Conservation (phyloP, 2,888 invertebrate species). For the Serrognathus titanus region DNA sequence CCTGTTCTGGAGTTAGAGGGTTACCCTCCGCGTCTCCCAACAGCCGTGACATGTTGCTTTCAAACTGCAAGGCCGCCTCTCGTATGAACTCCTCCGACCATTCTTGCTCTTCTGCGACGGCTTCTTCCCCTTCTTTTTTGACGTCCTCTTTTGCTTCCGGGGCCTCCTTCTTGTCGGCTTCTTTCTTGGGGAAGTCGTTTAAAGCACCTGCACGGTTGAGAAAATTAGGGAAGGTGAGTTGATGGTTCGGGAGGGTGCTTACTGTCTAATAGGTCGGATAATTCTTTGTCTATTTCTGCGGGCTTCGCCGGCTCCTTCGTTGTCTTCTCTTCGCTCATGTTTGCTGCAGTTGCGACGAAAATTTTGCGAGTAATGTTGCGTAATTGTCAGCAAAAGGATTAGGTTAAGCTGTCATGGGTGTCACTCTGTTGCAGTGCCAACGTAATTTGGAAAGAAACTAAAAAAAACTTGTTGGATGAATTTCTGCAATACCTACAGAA, state of each 20-base stretch:
- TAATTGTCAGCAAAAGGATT: background rate
- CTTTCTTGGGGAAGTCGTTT: constrained; percentile 55
- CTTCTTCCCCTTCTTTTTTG: constrained; percentile 28
- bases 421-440: background rate
- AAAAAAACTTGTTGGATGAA: too few species aligned
- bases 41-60: constrained; percentile 61
- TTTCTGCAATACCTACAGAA: too few species aligned
- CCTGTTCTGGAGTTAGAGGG: constrained; percentile 61
- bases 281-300: constrained; percentile 59
- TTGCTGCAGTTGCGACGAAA: background rate
- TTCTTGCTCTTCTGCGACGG: constrained; percentile 43
- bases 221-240: constrained; percentile 1
- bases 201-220: constrained; percentile 57
- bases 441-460: background rate
- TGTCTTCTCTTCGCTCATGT: constrained; percentile 15
- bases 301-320: constrained; percentile 18
- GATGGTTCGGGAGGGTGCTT: constrained; percentile 37
- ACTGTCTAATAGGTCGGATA: constrained; percentile 75
- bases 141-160: constrained; percentile 37
- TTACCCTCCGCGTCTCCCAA: constrained; percentile 47
- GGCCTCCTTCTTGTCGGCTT: constrained; percentile 36
- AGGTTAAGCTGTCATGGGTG: background rate
- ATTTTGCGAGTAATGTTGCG: background rate
- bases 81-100: constrained; percentile 74
- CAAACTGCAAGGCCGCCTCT: constrained; percentile 68